phyloP scores from a whole-genome alignment of 2,113 vertebrate species.

The Lagopus muta region DNA sequence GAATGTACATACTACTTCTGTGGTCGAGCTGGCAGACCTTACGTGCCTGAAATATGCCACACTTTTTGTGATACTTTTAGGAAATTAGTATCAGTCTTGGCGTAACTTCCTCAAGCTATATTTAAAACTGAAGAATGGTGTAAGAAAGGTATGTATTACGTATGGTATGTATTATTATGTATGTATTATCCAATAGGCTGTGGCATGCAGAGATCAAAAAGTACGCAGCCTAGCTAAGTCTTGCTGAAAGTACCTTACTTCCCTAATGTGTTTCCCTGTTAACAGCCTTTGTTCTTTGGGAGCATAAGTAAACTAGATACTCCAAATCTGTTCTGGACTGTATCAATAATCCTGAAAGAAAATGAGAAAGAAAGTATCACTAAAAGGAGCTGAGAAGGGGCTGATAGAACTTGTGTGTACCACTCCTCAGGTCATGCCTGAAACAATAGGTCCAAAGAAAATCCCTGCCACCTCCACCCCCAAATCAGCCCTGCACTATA shows the following conservation, averaged over 20 bases:
- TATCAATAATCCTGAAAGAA: neutral
- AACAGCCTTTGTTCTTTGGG: neutral
- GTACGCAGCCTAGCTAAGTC: neutral
- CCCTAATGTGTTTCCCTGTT: neutral
- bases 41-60: neutral
- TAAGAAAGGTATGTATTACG: neutral
- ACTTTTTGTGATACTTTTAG: neutral
- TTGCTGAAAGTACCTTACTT: neutral
- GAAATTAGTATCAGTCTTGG: neutral
- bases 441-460: neutral
- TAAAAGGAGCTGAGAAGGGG: neutral
- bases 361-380: neutral
- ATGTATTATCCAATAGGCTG: neutral
- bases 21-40: neutral
- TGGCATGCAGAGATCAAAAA: neutral
- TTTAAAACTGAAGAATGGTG: neutral
- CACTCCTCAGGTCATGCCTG: neutral
- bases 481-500: neutral
- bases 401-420: neutral
- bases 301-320: neutral
- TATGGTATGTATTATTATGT: too few relatives aligned
- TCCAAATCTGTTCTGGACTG: neutral
- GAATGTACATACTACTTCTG: accelerated
- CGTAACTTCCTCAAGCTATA: neutral
- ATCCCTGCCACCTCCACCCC: neutral